phyloP scores from a whole-genome alignment of 2,888 invertebrate species.

The Dynastes tityus region DNA sequence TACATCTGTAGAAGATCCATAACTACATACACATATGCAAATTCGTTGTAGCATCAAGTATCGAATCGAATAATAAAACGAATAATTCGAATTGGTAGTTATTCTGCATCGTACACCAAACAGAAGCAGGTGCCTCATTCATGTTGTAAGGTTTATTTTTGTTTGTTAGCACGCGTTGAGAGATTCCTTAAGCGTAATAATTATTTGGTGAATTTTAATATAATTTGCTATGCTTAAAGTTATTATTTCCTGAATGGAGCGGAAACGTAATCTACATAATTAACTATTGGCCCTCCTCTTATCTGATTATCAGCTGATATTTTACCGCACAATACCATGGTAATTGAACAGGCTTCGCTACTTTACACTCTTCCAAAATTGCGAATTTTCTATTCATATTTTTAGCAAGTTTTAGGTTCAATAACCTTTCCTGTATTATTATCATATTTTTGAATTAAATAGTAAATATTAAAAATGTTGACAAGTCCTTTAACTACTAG shows the following conservation, averaged over 20 bases:
- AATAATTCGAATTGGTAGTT: constrained; percentile 19
- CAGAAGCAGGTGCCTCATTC: constrained; percentile 4
- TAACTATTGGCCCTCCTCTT: neutral
- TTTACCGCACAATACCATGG: too few species aligned
- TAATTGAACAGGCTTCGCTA: neutral
- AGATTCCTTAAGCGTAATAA: constrained; percentile 19
- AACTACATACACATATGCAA: neutral
- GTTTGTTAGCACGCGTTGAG: constrained; percentile 6
- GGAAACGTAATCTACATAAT: constrained; percentile 28
- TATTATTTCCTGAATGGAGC: constrained; percentile 25
- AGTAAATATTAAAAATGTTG: too few species aligned
- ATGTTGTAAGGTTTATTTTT: constrained; percentile 3
- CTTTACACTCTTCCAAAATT: too few species aligned
- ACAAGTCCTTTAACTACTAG: too few species aligned
- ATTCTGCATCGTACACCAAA: neutral
- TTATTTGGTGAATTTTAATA: constrained; percentile 23
- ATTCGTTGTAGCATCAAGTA: neutral
- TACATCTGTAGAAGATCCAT: too few species aligned
- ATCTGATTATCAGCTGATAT: constrained; percentile 21
- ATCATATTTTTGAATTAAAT: too few species aligned
- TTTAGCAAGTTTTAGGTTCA: too few species aligned
- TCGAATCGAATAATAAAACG: neutral
- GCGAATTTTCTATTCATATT: too few species aligned
- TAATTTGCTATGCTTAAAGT: constrained; percentile 23
- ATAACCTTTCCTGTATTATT: too few species aligned